A percentile compares a stretch with the other conserved stretches of the same genome.
Evolutionary conservation across 2,113 vertebrate genomes (phyloP).

Genomic region (Ophiodon elongatus): DNA sequence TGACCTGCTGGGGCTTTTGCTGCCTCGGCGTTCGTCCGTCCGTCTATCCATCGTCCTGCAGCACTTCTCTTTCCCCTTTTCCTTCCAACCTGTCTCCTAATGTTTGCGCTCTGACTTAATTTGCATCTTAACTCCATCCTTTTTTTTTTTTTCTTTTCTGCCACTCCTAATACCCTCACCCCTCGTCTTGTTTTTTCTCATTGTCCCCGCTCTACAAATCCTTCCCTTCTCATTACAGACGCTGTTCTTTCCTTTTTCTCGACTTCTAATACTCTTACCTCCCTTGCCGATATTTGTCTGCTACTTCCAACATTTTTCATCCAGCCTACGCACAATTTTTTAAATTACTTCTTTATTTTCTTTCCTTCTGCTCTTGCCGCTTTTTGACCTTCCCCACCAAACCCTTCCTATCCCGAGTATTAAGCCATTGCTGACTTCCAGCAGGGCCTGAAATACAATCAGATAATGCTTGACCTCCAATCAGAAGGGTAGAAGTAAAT

Average conservation of each 20-base stretch:
- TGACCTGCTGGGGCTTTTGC: slow-evolving; percentile 41
- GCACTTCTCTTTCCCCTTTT: neutral
- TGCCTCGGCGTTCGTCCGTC: neutral
- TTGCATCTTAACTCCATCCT: neutral
- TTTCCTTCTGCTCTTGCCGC: neutral
- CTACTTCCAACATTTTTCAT: neutral
- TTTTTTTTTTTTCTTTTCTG: neutral
- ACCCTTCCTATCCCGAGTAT: slow-evolving; percentile 40
- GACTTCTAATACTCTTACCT: slow-evolving; percentile 9
- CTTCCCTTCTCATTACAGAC: slow-evolving; percentile 41
- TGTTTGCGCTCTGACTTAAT: slow-evolving; percentile 28
- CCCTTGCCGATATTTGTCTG: neutral
- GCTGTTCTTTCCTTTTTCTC: neutral
- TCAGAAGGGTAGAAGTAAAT: slow-evolving; percentile 12
- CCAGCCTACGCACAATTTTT: slow-evolving; percentile 7
- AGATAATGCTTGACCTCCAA: slow-evolving; percentile 49
- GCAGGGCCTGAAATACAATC: slow-evolving; percentile 48
- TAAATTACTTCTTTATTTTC: slow-evolving; percentile 28
- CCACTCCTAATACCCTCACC: slow-evolving; percentile 16
- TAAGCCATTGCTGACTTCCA: slow-evolving; percentile 51
- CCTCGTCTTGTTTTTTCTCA: slow-evolving; percentile 23
- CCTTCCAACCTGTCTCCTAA: neutral
- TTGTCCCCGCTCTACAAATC: slow-evolving; percentile 39
- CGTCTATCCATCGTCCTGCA: slow-evolving; percentile 3
- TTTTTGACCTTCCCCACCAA: slow-evolving; percentile 30